Evolutionary conservation across 2,888 invertebrate species (phyloP).

Genomic region (Cordylochernes scorpioides): DNA sequence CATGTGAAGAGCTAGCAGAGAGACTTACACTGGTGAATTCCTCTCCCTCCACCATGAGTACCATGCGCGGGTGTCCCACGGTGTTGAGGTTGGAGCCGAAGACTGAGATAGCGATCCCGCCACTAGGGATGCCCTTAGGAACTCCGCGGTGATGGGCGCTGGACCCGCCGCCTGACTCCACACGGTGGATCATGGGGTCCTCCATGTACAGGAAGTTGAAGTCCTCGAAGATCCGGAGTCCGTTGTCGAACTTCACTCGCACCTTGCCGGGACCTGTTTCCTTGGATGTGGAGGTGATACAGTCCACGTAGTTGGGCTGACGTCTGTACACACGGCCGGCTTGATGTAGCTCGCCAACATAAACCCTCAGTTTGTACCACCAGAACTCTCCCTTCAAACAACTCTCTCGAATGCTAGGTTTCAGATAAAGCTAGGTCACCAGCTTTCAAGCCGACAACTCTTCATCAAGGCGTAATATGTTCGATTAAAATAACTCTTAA

Average conservation of each 20-base stretch:
- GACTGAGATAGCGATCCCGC: constrained; percentile 69
- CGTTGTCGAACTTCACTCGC: constrained; percentile 55
- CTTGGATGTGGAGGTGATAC: constrained; percentile 16
- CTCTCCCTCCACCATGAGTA: constrained; percentile 58
- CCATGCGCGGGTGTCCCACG: constrained; percentile 75
- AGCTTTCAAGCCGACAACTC: too few relatives aligned
- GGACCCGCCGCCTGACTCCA: constrained; percentile 38
- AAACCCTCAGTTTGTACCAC: too few relatives aligned
- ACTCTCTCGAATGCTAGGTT: too few relatives aligned
- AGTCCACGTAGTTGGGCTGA: constrained; percentile 15
- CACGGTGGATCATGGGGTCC: constrained; percentile 58
- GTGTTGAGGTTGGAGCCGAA: constrained; percentile 63
- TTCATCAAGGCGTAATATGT: too few relatives aligned
- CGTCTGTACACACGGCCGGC: constrained; percentile 7
- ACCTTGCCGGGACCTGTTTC: constrained; percentile 31
- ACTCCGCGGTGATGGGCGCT: constrained; percentile 26
- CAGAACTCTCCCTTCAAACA: too few relatives aligned
- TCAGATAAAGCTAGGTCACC: too few relatives aligned
- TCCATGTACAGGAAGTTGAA: constrained; percentile 51
- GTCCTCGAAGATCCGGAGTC: constrained; percentile 21
- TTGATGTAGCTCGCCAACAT: too few relatives aligned
- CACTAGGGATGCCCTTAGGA: constrained; percentile 62
- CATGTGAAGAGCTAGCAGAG: too few relatives aligned
- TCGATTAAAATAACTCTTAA: too few relatives aligned
- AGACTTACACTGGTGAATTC: constrained; percentile 41